Conservation (phyloP, 2,797 vertebrate species). For the Eurystomus glaucurus region DNA sequence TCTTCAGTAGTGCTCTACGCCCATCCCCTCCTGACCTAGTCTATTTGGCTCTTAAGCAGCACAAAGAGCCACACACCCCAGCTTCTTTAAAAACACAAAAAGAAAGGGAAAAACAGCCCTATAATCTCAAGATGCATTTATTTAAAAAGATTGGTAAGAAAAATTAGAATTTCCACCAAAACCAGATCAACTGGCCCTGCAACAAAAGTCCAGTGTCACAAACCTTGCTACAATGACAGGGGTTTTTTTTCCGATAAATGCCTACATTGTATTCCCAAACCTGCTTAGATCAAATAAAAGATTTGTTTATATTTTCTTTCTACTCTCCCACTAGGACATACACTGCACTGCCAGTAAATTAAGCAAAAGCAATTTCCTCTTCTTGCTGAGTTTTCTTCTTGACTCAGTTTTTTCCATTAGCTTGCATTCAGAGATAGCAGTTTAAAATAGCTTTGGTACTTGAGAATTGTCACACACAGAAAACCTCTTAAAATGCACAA, state of each 20-base stretch:
- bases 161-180: not conserved
- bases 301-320: not conserved
- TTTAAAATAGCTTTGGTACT: not conserved
- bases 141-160: not conserved
- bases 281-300: not conserved
- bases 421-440: not conserved
- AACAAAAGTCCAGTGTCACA: not conserved
- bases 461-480: not conserved
- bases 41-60: not conserved
- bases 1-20: not conserved
- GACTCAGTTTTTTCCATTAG: not conserved
- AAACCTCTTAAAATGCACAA: not conserved
- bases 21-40: not conserved
- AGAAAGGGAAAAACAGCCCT: not conserved
- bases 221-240: not conserved
- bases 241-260: not conserved
- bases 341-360: not conserved
- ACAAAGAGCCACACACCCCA: not conserved
- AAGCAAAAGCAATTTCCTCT: not conserved
- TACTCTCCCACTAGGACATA: not conserved
- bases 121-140: slow-evolving; percentile 23
- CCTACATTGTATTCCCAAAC: not conserved
- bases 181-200: rapidly evolving
- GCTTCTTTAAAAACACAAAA: slow-evolving; percentile 19
- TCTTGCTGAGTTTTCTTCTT: not conserved